Percentiles rank a stretch among this genome's conserved stretches.
These are phyloP conservation scores for Sebastes alutus DNA, from an alignment of 2,797 vertebrate species.

Conservation along the genomic window DNA sequence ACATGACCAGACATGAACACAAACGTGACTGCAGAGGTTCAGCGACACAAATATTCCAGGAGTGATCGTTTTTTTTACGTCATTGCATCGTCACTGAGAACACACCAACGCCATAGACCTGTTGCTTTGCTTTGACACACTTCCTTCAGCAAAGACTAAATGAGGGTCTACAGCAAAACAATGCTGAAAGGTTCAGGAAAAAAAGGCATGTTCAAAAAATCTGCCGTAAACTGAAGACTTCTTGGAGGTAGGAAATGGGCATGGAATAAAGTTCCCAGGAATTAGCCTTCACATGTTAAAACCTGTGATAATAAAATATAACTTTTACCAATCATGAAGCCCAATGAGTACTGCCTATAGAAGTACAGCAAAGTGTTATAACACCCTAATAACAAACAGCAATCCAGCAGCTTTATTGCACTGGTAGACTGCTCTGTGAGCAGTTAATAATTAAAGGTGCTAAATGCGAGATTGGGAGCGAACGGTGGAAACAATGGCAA, in stretches of 20 bases:
- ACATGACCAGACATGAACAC: slow-evolving; percentile 43
- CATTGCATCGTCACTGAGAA: slow-evolving; percentile 31
- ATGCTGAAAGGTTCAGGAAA: background rate
- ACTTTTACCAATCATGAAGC: background rate
- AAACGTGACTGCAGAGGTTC: slow-evolving; percentile 32
- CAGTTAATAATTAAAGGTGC: background rate
- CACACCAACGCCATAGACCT: slow-evolving; percentile 24
- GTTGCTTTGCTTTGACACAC: slow-evolving; percentile 3
- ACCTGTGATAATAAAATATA: background rate
- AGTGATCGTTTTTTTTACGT: slow-evolving; percentile 24
- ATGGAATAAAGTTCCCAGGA: slow-evolving; percentile 32
- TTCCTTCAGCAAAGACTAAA: slow-evolving; percentile 13
- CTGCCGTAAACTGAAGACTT: slow-evolving; percentile 52
- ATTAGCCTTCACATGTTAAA: slow-evolving; percentile 24
- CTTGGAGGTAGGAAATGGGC: slow-evolving; percentile 68
- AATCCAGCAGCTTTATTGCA: slow-evolving; percentile 10
- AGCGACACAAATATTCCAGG: slow-evolving; percentile 48
- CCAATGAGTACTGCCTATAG: background rate
- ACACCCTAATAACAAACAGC: background rate
- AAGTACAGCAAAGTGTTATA: background rate
- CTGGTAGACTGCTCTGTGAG: slow-evolving; percentile 2
- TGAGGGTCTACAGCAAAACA: slow-evolving; percentile 29
- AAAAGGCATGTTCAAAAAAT: background rate
- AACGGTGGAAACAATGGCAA: too few relatives aligned
- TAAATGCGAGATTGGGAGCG: too few relatives aligned